Percentiles rank a stretch among this genome's conserved stretches.
Evolutionary conservation across 2,113 vertebrate species (phyloP).

Genomic region (Peromyscus polionotus): DNA sequence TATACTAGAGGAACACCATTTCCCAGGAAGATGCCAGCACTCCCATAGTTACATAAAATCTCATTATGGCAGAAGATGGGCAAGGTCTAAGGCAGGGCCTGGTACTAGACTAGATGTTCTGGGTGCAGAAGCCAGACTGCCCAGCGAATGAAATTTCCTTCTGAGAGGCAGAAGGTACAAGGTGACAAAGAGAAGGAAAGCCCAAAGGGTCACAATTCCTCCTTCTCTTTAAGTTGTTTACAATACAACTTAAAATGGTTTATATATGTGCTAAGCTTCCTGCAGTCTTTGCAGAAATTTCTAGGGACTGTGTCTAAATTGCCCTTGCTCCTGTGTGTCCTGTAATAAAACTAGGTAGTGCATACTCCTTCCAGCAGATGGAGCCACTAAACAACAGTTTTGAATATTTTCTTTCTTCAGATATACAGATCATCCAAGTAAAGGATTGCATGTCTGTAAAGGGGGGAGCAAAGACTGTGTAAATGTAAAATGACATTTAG

Average conservation of each 20-base stretch:
- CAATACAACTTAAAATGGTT: neutral
- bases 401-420: neutral
- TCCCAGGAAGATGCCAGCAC: neutral
- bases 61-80: neutral
- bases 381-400: neutral
- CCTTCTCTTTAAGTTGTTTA: neutral
- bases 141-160: neutral
- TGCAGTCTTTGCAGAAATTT: neutral
- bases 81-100: neutral
- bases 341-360: neutral
- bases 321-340: no score
- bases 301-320: neutral
- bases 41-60: neutral
- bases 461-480: neutral
- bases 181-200: neutral
- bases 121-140: neutral
- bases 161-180: neutral
- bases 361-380: slow-evolving; percentile 51
- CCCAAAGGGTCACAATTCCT: neutral
- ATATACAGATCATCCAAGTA: no score
- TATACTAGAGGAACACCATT: neutral
- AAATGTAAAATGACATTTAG: neutral
- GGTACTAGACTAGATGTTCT: neutral
- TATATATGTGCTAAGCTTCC: neutral
- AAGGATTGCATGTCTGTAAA: neutral